Evolutionary conservation across 2,113 vertebrate genomes (phyloP), one percentile per base, ranked within the genome.

Genomic region (Mormyrus iriodes): DNA sequence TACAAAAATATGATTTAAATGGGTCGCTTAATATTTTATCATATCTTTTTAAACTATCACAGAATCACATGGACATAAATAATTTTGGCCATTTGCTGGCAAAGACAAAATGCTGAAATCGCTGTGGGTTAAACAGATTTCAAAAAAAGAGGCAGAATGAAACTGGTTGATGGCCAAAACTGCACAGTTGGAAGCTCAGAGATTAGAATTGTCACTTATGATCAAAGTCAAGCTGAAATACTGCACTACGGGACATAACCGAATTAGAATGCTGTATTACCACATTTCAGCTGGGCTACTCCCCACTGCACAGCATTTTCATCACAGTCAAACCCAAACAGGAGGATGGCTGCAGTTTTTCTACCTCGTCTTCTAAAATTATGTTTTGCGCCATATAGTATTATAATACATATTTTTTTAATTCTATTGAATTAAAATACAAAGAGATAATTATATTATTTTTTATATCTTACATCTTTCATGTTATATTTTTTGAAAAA

Each of bases 161-260:
- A 93, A 91, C 93, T 91, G 92, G 49, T 91, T 92, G 88, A 24
- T n/a, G 91, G 93, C 92, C 93, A 91, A 92, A 93, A 91, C 90
- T 90, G 91, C 91, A 91, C 94, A 92, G 94, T 94, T 92, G 94
- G 93, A 94, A 95, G 94, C 92, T 90, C 93, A 94, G 94, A 94
- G 95, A 95, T 95, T 95, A 95, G 94, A 94, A 94, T 93, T 95
- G 93, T 95, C 94, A 94, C 94, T 95, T 95, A 93, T 93, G 93
- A 94, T 95, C 92, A 94, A 92, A 92, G 93, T 94, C 95, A 94
- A 92, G 93, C 92, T 90, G 94, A 95, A 92, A 94, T 92, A 90
- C 89, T 89, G 92, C 93, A 91, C 95, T 91, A 92, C 90, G 86
- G 95, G 94, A 94, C 69, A 91, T 93, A 91, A 92, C 93, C 48